Evolutionary conservation across 2,797 vertebrate species (phyloP), one percentile per base, ranked within the genome.

Genomic region (Hirundo rustica): DNA sequence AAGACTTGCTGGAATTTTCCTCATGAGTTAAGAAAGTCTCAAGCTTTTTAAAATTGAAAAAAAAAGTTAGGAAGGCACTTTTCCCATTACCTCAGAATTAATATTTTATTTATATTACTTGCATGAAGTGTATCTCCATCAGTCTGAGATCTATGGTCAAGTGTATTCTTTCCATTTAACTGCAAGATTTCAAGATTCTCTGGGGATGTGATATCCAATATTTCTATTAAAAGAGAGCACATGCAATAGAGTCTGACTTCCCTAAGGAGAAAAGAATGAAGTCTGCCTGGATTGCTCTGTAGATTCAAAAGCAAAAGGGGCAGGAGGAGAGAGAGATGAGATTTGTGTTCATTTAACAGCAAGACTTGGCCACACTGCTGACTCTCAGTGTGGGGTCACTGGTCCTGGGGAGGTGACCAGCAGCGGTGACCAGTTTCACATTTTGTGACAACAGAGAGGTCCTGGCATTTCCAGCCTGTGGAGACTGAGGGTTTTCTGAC

Each of bases 101-200:
- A 93, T 97, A 95, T 96, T 96, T 97, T 95, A 97, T 96, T 95
- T 95, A 47, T 96, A 71, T 92, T 80, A 54, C 83, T 91, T 78
- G 36, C 80, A 92, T 85, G 90, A 93, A 93, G 87, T 85, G 64
- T 92, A 40, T 95, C 73, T 91, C 87, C 82, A 61, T 89, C 91
- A 72, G 74, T 26, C 87, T 83, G 80, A 94, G 87, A 88, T 91
- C 92, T 71, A 23, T 44, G 92, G 84, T 85, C 95, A 95, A 92
- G 62, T 93, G 64, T 94, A 88, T 89, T 91, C 87, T 89, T 96
- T 89, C 96, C 89, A 94, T 89, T 96, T 96, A 96, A 93, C 83
- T 91, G 70, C 85, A 84, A 76, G 83, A 89, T 95, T 89, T 95
- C 87, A 79, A 86, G 85, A 13, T 77, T 93, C 94, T 91, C 95